phyloP scores from a whole-genome alignment of 2,888 invertebrate species.

The Cephonodes hylas region DNA sequence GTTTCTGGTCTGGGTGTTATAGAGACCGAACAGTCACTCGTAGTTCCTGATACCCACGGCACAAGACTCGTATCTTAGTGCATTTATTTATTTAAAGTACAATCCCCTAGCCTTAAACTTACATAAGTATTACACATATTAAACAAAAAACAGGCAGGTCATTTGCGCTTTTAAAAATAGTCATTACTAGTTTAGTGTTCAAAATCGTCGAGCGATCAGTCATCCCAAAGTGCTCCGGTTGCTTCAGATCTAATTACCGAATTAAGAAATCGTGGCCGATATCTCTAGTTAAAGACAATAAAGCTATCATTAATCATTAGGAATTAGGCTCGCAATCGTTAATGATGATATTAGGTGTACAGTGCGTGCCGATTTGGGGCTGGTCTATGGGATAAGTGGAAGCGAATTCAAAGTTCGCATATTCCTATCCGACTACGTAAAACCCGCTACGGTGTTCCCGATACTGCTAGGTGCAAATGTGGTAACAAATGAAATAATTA shows the following conservation, averaged over 20 bases:
- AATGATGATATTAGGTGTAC: constrained; percentile 74
- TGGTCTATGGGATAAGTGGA: constrained; percentile 29
- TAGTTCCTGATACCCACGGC: no score
- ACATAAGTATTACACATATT: no score
- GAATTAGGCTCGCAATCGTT: constrained; percentile 70
- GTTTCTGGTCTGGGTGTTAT: no score
- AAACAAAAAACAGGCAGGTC: no score
- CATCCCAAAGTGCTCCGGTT: constrained; percentile 50
- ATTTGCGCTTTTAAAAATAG: no score
- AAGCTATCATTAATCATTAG: constrained; percentile 74
- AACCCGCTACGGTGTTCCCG: no score
- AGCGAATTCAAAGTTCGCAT: neutral
- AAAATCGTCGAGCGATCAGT: constrained; percentile 37
- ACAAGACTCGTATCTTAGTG: no score
- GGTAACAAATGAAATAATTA: no score
- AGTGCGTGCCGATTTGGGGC: constrained; percentile 47
- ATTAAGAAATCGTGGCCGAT: constrained; percentile 76
- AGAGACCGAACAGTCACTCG: no score
- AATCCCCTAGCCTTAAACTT: no score
- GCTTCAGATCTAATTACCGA: constrained; percentile 72
- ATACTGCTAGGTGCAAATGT: no score
- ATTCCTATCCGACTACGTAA: neutral
- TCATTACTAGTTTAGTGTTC: neutral
- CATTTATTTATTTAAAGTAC: no score
- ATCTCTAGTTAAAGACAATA: constrained; percentile 72